Conservation (phyloP, 2,888 invertebrate genomes). For the Andrena minutula region DNA sequence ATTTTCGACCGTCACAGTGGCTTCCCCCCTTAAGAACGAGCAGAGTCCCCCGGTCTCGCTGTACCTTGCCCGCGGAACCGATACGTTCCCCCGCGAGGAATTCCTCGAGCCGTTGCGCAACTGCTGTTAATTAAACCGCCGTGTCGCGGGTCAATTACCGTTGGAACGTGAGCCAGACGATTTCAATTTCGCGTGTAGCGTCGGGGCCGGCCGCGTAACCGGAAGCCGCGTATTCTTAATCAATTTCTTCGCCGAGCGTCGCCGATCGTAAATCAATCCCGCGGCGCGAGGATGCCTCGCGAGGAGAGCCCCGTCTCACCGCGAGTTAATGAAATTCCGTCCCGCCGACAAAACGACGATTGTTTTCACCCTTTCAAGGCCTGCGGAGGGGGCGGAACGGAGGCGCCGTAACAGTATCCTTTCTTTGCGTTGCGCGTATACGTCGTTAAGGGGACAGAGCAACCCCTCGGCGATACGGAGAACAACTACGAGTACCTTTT, state of each 20-base stretch:
- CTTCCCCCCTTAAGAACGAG: too few relatives aligned
- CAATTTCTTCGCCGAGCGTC: constrained; percentile 6
- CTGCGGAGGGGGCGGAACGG: not conserved
- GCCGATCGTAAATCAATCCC: constrained; percentile 48
- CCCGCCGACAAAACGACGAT: constrained; percentile 47
- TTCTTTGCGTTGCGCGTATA: constrained; percentile 37
- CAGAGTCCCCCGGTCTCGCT: not conserved
- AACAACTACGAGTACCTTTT: constrained; percentile 25
- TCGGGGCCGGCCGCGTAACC: constrained; percentile 16
- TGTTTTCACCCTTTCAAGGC: constrained; percentile 48
- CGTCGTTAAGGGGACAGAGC: constrained; percentile 35
- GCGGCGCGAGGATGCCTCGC: not conserved
- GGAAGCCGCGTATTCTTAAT: constrained; percentile 18
- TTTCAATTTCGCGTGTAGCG: constrained; percentile 31
- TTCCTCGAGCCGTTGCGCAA: constrained; percentile 18
- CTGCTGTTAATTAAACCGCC: constrained; percentile 39
- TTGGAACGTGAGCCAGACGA: not conserved
- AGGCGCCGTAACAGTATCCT: constrained; percentile 52
- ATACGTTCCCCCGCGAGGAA: not conserved
- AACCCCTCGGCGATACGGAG: constrained; percentile 39
- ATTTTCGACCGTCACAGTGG: too few relatives aligned
- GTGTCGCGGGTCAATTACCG: constrained; percentile 25
- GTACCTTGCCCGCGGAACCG: not conserved
- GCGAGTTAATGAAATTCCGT: constrained; percentile 50
- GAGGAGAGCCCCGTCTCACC: not conserved